phyloP scores from a whole-genome alignment of 2,888 invertebrate genomes.

The Muschampia plurimacula region DNA sequence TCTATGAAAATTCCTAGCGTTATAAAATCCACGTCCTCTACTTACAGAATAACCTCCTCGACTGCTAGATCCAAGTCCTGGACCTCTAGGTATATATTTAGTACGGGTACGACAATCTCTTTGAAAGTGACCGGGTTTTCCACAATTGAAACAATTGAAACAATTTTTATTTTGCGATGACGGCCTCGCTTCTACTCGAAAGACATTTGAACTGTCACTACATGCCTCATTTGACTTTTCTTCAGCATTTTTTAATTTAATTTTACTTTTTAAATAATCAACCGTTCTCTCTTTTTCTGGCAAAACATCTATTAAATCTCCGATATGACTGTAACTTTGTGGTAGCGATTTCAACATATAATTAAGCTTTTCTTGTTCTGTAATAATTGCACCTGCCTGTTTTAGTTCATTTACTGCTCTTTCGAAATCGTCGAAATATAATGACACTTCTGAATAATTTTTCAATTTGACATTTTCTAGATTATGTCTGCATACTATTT shows the following conservation, averaged over 20 bases:
- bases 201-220: too few relatives aligned
- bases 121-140: neutral
- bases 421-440: neutral
- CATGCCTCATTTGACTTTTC: neutral
- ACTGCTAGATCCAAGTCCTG: too few relatives aligned
- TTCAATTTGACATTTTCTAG: neutral
- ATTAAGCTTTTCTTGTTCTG: neutral
- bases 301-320: neutral
- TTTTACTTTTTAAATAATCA: neutral
- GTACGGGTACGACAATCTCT: neutral
- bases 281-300: neutral
- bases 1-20: too few relatives aligned
- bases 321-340: neutral
- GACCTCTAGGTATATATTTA: neutral
- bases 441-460: neutral
- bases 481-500: neutral
- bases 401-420: neutral
- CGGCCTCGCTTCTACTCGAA: too few relatives aligned
- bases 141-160: neutral
- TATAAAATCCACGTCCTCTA: too few relatives aligned
- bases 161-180: neutral
- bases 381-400: neutral
- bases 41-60: too few relatives aligned
- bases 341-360: neutral
- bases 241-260: neutral